A percentile compares a stretch with the other conserved stretches of the same genome.
Evolutionary conservation across 2,113 vertebrate genomes (phyloP).

Genomic region (Oreochromis spilurus): DNA sequence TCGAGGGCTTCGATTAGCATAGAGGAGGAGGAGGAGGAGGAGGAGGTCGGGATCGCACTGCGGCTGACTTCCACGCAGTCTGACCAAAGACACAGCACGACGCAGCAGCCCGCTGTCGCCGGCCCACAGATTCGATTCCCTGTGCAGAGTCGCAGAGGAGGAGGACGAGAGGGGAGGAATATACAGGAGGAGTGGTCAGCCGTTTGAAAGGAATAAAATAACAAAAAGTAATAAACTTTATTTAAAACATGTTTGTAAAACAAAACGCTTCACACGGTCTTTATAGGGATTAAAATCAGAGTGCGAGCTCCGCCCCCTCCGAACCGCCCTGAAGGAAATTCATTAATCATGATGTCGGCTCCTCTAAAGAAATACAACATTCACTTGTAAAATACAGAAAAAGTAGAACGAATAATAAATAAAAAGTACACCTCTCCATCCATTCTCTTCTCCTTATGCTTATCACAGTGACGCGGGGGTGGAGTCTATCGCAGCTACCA

Average conservation of each 20-base stretch:
- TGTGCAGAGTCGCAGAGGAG: not conserved
- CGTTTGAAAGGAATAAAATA: not conserved
- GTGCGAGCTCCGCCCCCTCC: not conserved
- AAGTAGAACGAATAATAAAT: not conserved
- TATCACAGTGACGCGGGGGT: not conserved
- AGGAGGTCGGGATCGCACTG: not conserved
- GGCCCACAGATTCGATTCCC: not conserved
- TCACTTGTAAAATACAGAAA: not conserved
- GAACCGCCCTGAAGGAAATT: not conserved
- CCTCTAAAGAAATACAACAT: not conserved
- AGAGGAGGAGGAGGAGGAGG: not conserved
- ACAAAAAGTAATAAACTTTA: not conserved
- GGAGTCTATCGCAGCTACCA: not conserved
- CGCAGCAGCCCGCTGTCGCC: rapidly evolving
- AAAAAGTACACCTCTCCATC: not conserved
- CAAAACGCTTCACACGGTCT: not conserved
- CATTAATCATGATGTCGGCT: not conserved
- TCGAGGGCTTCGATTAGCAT: conserved; percentile 40
- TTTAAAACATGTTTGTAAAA: not conserved
- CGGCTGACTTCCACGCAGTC: not conserved
- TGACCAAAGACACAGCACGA: not conserved
- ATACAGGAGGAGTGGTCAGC: not conserved
- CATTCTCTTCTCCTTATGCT: not conserved
- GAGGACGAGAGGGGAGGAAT: not conserved
- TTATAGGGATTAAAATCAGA: not conserved